Conservation (phyloP, 2,797 vertebrate species). For the Melanotaenia pygmaea region DNA sequence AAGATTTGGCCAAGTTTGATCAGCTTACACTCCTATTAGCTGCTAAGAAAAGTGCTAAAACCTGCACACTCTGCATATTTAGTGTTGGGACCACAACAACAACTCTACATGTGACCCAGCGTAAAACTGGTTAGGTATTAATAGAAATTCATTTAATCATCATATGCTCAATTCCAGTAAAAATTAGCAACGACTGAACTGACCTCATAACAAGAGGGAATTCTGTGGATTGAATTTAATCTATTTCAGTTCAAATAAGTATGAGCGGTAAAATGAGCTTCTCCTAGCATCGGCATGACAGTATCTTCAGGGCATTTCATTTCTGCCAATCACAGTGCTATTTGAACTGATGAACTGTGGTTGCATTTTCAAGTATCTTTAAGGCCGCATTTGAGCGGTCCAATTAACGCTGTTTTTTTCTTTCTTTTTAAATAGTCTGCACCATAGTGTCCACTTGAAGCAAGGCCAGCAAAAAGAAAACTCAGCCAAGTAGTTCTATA, state of each 20-base stretch:
- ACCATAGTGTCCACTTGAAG: conserved; percentile 17
- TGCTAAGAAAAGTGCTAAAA: background rate
- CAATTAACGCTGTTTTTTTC: conserved; percentile 31
- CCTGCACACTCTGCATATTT: background rate
- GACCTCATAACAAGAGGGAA: background rate
- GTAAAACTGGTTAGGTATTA: background rate
- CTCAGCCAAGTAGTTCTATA: conserved; percentile 43
- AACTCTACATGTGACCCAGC: background rate
- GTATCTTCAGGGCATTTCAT: background rate
- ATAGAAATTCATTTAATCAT: background rate
- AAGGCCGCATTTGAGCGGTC: conserved; percentile 25
- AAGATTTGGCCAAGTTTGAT: background rate
- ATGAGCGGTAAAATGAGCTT: conserved; percentile 1
- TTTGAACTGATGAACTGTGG: conserved; percentile 19
- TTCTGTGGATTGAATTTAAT: background rate
- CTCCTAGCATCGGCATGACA: conserved; percentile 10
- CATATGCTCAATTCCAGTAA: background rate
- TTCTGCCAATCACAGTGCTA: conserved; percentile 25
- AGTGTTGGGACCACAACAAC: background rate
- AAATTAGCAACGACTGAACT: background rate
- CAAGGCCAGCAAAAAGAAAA: conserved; percentile 18
- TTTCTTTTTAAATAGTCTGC: conserved; percentile 2
- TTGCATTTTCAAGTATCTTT: conserved; percentile 31
- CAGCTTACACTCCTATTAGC: background rate
- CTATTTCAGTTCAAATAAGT: background rate